A percentile compares a stretch with the other conserved stretches of the same genome.
These are phyloP conservation scores for Cantharis rufa DNA, from an alignment of 2,888 invertebrate genomes.

Conservation along the genomic window DNA sequence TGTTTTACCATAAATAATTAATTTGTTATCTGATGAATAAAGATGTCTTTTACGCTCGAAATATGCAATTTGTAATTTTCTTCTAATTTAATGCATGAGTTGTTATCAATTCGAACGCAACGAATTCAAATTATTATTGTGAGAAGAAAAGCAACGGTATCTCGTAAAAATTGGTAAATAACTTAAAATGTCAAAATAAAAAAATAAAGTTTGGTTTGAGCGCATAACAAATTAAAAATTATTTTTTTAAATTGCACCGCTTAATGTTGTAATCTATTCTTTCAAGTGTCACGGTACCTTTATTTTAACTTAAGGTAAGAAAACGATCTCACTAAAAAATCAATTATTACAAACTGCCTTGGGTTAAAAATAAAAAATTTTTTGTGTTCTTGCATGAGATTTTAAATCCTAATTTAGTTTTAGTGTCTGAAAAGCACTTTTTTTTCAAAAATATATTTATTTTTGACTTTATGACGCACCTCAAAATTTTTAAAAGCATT, in stretches of 20 bases:
- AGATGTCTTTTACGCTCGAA: conserved; percentile 19
- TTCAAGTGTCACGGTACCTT: neutral
- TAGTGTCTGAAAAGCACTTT: neutral
- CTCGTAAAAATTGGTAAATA: neutral
- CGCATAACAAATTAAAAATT: neutral
- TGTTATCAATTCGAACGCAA: conserved; percentile 10
- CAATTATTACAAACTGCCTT: neutral
- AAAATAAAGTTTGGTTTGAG: neutral
- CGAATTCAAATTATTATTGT: conserved; percentile 16
- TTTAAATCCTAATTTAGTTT: neutral
- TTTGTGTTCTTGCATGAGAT: neutral
- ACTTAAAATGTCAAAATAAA: neutral
- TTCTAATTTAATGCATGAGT: conserved; percentile 15
- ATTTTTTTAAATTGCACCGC: neutral
- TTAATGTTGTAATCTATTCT: neutral
- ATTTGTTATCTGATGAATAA: conserved; percentile 12
- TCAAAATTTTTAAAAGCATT: too few species aligned
- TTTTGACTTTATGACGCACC: too few species aligned
- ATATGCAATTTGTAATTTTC: conserved; percentile 15
- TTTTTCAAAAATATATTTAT: too few species aligned
- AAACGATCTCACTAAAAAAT: neutral
- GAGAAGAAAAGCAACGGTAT: conserved; percentile 6
- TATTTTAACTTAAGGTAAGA: neutral
- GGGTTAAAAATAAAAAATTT: neutral
- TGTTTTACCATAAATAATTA: conserved; percentile 15